Evolutionary conservation across 30 jellyfish, hydroid and myxozoan species (phyloP).

Genomic region (Turritopsis dohrnii): DNA sequence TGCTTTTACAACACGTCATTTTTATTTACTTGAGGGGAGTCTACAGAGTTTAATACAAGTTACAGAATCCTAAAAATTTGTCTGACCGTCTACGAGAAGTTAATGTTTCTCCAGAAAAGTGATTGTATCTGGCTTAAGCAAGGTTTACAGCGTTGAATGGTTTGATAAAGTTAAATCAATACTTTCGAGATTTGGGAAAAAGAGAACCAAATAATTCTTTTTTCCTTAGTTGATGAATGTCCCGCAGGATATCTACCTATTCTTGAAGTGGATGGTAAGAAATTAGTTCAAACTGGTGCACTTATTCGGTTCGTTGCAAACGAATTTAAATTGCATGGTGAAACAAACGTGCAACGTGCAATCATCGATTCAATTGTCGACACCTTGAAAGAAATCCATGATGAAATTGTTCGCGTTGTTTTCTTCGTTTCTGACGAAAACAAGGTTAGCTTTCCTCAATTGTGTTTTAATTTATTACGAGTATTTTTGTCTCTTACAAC

Average conservation of each 20-base stretch:
- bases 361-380: background rate
- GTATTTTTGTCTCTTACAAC: background rate
- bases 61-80: no score
- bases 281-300: constrained; percentile 6
- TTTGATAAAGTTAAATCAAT: no score
- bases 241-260: constrained; percentile 11
- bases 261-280: background rate
- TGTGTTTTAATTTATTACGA: no score
- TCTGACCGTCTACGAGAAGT: no score
- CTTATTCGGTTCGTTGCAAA: constrained; percentile 6
- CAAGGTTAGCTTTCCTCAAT: background rate
- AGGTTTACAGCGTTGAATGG: no score
- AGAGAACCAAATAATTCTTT: background rate
- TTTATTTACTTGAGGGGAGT: no score
- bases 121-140: no score
- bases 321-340: constrained; percentile 10
- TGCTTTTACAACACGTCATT: no score
- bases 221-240: constrained; percentile 3
- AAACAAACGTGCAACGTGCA: constrained; percentile 16
- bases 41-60: no score
- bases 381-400: background rate
- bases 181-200: no score
- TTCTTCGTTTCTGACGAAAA: constrained; percentile 6
- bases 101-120: no score
- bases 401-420: background rate